Conservation (phyloP, 37 sponge, comb jelly and placozoan species). For the Chondrosia reniformis region DNA sequence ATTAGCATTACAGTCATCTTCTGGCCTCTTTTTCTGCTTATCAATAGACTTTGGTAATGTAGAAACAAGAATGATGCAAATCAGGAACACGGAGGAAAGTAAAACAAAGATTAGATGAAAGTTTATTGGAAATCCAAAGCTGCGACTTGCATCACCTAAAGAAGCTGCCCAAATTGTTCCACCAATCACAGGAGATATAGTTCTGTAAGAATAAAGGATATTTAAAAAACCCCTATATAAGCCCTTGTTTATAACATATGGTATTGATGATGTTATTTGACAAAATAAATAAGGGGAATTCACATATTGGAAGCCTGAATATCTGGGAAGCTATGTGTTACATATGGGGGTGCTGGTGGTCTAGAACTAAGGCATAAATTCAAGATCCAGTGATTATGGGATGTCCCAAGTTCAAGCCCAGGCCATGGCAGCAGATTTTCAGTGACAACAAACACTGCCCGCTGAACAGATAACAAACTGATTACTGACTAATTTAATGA, state of each 20-base stretch:
- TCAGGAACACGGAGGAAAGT: conserved; percentile 30
- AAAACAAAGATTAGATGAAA: conserved; percentile 71
- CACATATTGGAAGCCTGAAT: not conserved
- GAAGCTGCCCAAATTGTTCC: conserved; percentile 58
- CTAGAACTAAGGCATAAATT: too few species aligned
- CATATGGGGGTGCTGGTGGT: too few species aligned
- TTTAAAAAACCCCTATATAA: too few species aligned
- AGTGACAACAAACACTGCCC: too few species aligned
- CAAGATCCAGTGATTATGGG: too few species aligned
- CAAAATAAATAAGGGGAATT: not conserved
- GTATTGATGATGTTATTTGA: not conserved
- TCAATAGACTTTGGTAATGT: conserved; percentile 52
- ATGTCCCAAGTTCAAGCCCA: too few species aligned
- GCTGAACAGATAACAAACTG: too few species aligned
- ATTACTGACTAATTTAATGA: too few species aligned
- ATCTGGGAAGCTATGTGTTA: not conserved
- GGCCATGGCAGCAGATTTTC: too few species aligned
- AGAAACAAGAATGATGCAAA: conserved; percentile 35
- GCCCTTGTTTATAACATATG: too few species aligned
- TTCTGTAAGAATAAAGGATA: conserved; percentile 21
- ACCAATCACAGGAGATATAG: conserved; percentile 52
- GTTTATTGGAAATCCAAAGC: conserved; percentile 69
- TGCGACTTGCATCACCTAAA: conserved; percentile 20
- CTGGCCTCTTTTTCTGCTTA: conserved; percentile 32
- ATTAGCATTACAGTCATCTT: too few species aligned